Evolutionary conservation across 1,140 invertebrate genomes (phyloP).

Genomic region (Manduca sexta): DNA sequence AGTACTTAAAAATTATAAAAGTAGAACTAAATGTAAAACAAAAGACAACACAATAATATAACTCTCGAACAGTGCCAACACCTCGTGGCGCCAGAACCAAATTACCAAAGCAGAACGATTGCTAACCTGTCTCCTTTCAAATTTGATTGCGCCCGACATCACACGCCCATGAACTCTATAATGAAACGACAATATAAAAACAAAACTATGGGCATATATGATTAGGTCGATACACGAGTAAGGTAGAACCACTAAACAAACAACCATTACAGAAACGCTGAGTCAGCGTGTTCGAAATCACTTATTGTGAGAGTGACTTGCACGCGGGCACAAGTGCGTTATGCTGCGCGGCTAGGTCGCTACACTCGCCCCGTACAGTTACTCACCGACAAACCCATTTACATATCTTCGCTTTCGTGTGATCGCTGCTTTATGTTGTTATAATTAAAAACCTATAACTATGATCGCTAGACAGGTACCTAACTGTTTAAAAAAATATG

Average conservation of each 20-base stretch:
- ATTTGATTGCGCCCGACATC: conserved; percentile 66
- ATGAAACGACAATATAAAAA: conserved; percentile 68
- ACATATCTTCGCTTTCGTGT: background rate
- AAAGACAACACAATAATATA: conserved; percentile 26
- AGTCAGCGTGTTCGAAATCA: conserved; percentile 67
- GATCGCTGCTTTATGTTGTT: background rate
- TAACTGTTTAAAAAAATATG: no score
- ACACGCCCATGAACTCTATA: conserved; percentile 69
- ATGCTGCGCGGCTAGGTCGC: conserved; percentile 37
- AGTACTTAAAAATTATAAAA: no score
- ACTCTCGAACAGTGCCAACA: conserved; percentile 40
- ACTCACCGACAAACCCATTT: background rate
- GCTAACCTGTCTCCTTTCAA: conserved; percentile 64
- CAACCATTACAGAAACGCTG: conserved; percentile 63
- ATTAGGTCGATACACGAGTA: conserved; percentile 69
- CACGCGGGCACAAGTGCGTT: conserved; percentile 46
- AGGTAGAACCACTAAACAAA: conserved; percentile 71
- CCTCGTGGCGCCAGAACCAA: conserved; percentile 58
- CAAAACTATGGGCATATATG: conserved; percentile 71
- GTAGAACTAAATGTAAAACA: background rate
- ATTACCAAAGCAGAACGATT: conserved; percentile 50
- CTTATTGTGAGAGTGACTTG: conserved; percentile 69
- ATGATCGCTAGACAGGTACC: no score
- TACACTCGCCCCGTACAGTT: conserved; percentile 4
- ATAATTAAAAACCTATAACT: no score